A percentile compares a stretch with the other conserved stretches of the same genome.
phyloP scores from a whole-genome alignment of 1,140 invertebrate genomes.

The Heliothis virescens region DNA sequence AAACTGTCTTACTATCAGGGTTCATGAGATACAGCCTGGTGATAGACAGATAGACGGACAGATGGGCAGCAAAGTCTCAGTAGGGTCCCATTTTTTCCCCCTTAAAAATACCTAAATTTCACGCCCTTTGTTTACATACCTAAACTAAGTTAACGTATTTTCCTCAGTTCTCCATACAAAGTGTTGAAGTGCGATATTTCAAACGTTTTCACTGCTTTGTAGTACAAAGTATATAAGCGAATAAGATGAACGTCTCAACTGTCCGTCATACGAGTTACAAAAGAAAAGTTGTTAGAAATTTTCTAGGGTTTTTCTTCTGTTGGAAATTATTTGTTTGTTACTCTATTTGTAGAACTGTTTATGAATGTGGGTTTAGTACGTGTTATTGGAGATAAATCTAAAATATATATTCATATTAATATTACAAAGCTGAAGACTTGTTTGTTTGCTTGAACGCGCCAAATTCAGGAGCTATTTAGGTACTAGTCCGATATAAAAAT shows the following conservation, averaged over 20 bases:
- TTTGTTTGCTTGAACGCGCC: no score
- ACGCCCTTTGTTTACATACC: slow-evolving; percentile 1
- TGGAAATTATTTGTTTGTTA: neutral
- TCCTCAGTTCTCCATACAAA: slow-evolving; percentile 18
- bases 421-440: no score
- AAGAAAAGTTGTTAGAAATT: slow-evolving; percentile 11
- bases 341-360: neutral
- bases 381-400: no score
- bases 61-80: no score
- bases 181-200: slow-evolving; percentile 22
- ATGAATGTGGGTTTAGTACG: no score
- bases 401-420: no score
- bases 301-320: slow-evolving; percentile 20
- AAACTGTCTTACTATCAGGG: no score
- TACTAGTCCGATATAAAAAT: no score
- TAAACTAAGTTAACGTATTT: neutral
- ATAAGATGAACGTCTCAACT: slow-evolving; percentile 1
- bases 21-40: no score
- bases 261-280: neutral
- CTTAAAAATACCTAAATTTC: neutral
- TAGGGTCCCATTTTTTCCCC: no score
- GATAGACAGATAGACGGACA: no score
- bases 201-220: slow-evolving; percentile 39
- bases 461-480: no score
- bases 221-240: slow-evolving; percentile 12